Base-by-base conservation (phyloP, 1,140 invertebrate species). In the Drosophila orena region DNA sequence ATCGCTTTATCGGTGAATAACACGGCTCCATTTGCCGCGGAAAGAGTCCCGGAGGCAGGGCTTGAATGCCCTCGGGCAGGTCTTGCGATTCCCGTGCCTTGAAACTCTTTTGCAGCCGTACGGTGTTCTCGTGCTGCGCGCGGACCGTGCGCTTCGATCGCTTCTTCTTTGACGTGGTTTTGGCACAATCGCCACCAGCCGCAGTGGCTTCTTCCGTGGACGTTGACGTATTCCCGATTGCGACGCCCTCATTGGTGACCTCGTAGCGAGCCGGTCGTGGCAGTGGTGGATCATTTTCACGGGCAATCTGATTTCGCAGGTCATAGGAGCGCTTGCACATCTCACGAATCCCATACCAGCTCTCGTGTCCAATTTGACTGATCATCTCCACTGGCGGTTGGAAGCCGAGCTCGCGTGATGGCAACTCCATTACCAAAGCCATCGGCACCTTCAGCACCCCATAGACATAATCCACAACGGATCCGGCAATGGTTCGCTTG, bases 401-500 rank as follows among this genome's bases (percentile, higher is more conserved):
- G 79, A 96, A 96, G 27, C 95, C 95, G 37, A 93, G 93, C 7
- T 88, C 81, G 6, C 94, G 94, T 7, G 92, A 93, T 37, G 95
- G 95, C 38, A 96, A 85, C 91, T 97, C 96, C 91, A 96, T 94
- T 0, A 95, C 94, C 76, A 94, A 95, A 0, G 94, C 94, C 84
- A 96, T 95, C 4, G 95, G 95, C 2, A 96, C 93, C 15, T 94
- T 94, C 2, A 93, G 91, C 0, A 93, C 93, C 0, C 94, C 95
- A 73, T 94, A 95, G 0, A 95, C 95, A 91, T 94, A 97, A 77
- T 97, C 96, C 77, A 96, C 94, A 59, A 95, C 95, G 2, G 94
- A 95, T 2, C 96, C 96, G 40, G 95, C 94, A 10, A 95, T 95
- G 0, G 94, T 92, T 58, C 95, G 94, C 92, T 93, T 88, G 12